Conservation (phyloP, 92 coral and sea anemone genomes). For the Parazoanthus swiftii region DNA sequence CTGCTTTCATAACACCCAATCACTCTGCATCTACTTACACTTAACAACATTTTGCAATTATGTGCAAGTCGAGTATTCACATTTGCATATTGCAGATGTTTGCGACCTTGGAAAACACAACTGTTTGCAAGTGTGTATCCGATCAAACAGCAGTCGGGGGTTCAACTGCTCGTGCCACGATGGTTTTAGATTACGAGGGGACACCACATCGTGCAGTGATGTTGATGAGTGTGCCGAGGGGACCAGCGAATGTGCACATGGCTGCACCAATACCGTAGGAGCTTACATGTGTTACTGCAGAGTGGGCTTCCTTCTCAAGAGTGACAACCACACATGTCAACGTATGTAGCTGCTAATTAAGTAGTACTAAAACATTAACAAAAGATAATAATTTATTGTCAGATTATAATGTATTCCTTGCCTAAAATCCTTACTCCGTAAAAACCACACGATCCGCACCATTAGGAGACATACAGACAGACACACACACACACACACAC, state of each 20-base stretch:
- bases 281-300: constrained; percentile 29
- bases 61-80: background rate
- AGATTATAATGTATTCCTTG: background rate
- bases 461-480: too few relatives aligned
- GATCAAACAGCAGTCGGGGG: constrained; percentile 8
- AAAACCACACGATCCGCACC: too few relatives aligned
- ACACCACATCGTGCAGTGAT: constrained; percentile 1
- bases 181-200: background rate
- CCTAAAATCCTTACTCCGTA: too few relatives aligned
- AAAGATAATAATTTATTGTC: background rate
- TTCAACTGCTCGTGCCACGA: constrained; percentile 32
- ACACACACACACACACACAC: too few relatives aligned
- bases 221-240: constrained; percentile 15
- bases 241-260: background rate
- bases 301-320: constrained; percentile 34
- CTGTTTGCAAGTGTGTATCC: constrained; percentile 23
- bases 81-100: background rate
- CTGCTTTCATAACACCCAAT: too few relatives aligned
- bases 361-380: too few relatives aligned
- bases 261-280: constrained; percentile 23
- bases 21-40: background rate
- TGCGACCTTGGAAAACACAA: constrained; percentile 34
- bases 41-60: background rate
- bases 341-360: background rate
- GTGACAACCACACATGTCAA: constrained; percentile 30